These are phyloP conservation scores for Boloria selene DNA, from an alignment of 2,888 invertebrate genomes.

Conservation along the genomic window DNA sequence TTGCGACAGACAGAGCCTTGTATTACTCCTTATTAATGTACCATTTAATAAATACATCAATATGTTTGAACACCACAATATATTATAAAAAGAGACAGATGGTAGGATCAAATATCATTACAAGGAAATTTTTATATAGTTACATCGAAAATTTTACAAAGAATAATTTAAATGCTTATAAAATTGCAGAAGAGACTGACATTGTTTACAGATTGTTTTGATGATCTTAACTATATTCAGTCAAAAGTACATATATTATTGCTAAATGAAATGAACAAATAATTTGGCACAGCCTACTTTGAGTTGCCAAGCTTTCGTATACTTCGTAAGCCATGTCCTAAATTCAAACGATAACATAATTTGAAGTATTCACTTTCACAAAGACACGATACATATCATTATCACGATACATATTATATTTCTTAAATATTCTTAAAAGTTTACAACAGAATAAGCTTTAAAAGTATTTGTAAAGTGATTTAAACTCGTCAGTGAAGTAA, in stretches of 20 bases:
- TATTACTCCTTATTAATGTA: conserved; percentile 12
- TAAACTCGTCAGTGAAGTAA: conserved; percentile 42
- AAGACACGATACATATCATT: conserved; percentile 12
- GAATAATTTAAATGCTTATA: conserved; percentile 73
- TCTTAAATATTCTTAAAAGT: conserved; percentile 30
- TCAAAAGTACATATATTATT: conserved; percentile 65
- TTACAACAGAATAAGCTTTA: conserved; percentile 32
- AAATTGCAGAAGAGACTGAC: conserved; percentile 62
- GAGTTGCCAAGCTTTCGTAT: conserved; percentile 33
- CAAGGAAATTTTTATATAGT: conserved; percentile 19
- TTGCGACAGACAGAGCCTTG: conserved; percentile 33
- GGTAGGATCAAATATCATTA: conserved; percentile 18
- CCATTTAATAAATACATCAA: conserved; percentile 27
- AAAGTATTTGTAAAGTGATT: conserved; percentile 38
- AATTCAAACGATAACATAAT: conserved; percentile 6
- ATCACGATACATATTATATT: conserved; percentile 20
- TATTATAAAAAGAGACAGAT: conserved; percentile 24
- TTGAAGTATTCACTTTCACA: conserved; percentile 8
- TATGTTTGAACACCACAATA: conserved; percentile 35
- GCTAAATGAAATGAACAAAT: conserved; percentile 57
- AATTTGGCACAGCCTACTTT: conserved; percentile 40
- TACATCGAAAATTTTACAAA: conserved; percentile 35
- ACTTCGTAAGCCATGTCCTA: conserved; percentile 19
- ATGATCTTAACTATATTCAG: conserved; percentile 76
- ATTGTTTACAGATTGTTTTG: conserved; percentile 51